A percentile compares a stretch with the other conserved stretches of the same genome.
phyloP scores from a whole-genome alignment of 2,113 vertebrate genomes.

The Prinia subflava region DNA sequence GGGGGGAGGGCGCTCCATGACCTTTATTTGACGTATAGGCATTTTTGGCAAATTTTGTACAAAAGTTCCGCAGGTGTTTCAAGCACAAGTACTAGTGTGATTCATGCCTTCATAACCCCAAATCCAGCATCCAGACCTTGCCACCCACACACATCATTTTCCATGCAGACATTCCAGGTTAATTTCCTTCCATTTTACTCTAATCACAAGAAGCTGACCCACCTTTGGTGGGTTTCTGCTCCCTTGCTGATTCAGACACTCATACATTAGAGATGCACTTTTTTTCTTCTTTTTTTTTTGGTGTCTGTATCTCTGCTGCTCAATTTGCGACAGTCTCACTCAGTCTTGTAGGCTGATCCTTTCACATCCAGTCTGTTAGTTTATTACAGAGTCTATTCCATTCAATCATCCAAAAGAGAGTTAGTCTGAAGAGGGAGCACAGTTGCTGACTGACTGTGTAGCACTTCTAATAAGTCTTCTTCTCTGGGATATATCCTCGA shows the following conservation, averaged over 20 bases:
- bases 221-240: background rate
- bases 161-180: slow-evolving; percentile 17
- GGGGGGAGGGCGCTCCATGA: slow-evolving; percentile 1
- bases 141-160: background rate
- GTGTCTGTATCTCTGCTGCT: slow-evolving; percentile 44
- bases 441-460: slow-evolving; percentile 20
- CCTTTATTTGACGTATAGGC: background rate
- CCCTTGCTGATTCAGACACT: background rate
- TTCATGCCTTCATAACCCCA: slow-evolving; percentile 52
- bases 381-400: slow-evolving; percentile 26
- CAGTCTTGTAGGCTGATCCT: slow-evolving; percentile 50
- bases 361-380: slow-evolving; percentile 31
- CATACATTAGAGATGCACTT: background rate
- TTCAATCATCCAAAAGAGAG: slow-evolving; percentile 21
- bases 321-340: slow-evolving; percentile 13
- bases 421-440: slow-evolving; percentile 33
- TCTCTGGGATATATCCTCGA: slow-evolving; percentile 39
- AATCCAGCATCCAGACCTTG: slow-evolving; percentile 18
- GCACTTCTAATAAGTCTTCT: slow-evolving; percentile 46
- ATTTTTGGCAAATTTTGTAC: slow-evolving; percentile 51
- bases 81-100: slow-evolving; percentile 64
- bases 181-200: slow-evolving; percentile 10
- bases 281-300: background rate
- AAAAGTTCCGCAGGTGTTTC: slow-evolving; percentile 16
- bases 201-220: background rate